These are phyloP conservation scores for Solenopsis fugax DNA, from an alignment of 1,140 invertebrate species.

Conservation along the genomic window DNA sequence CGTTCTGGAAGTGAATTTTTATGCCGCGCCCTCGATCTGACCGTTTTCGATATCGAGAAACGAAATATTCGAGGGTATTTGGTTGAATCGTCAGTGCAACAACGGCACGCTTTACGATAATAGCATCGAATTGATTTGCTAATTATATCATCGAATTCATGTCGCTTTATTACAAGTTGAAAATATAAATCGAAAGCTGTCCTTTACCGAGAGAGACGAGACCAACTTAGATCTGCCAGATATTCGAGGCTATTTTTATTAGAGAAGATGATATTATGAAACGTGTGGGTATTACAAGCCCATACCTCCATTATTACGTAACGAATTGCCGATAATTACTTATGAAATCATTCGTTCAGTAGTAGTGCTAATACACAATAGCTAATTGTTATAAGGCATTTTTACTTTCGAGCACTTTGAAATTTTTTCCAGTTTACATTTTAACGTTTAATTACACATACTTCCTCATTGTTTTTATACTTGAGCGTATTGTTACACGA, in stretches of 20 bases:
- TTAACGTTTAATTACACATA: too few relatives aligned
- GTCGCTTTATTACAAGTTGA: neutral
- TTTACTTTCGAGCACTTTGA: too few relatives aligned
- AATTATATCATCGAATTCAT: constrained; percentile 2
- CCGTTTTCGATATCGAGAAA: neutral
- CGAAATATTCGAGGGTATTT: neutral
- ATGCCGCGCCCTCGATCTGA: constrained; percentile 23
- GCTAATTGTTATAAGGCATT: too few relatives aligned
- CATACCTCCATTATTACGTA: too few relatives aligned
- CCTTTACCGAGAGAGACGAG: neutral
- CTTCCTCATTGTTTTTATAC: too few relatives aligned
- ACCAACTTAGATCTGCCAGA: neutral
- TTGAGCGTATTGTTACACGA: too few relatives aligned
- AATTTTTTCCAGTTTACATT: too few relatives aligned
- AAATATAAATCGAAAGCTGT: neutral
- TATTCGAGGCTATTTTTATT: neutral
- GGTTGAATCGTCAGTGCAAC: neutral
- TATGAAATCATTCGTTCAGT: too few relatives aligned
- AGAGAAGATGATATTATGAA: too few relatives aligned
- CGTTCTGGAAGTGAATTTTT: constrained; percentile 53
- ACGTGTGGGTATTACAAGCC: too few relatives aligned
- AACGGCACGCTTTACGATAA: neutral
- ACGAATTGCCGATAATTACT: too few relatives aligned
- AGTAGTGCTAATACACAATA: too few relatives aligned
- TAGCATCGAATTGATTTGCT: constrained; percentile 13